Evolutionary conservation across 2,113 vertebrate species (phyloP).

Genomic region (Rhinogobius similis): DNA sequence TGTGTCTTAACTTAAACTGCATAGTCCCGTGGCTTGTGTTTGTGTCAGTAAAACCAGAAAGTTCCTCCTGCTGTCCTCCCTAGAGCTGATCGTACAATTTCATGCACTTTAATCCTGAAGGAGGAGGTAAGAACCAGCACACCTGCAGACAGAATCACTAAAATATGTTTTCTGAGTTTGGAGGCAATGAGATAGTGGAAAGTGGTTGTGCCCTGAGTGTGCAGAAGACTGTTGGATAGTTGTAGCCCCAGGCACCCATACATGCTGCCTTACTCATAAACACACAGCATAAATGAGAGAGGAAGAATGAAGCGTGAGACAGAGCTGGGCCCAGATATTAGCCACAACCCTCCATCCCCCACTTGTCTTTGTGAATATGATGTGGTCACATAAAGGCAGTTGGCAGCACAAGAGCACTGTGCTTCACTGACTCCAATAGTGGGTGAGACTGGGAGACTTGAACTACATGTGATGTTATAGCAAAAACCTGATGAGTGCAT

Average conservation of each 20-base stretch:
- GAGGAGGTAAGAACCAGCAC: constrained; percentile 39
- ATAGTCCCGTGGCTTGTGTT: constrained; percentile 2
- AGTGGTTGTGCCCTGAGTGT: constrained; percentile 45
- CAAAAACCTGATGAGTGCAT: constrained; percentile 24
- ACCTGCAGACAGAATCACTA: constrained; percentile 48
- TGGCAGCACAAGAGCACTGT: constrained; percentile 54
- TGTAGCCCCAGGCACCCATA: constrained; percentile 32
- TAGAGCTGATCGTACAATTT: constrained; percentile 45
- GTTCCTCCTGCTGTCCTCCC: constrained; percentile 20
- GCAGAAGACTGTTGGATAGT: constrained; percentile 49
- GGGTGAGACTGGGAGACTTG: constrained; percentile 19
- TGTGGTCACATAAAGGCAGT: constrained; percentile 58
- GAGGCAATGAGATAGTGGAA: constrained; percentile 38
- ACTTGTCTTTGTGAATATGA: constrained; percentile 68
- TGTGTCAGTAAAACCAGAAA: constrained; percentile 33
- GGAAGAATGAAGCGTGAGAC: constrained; percentile 55
- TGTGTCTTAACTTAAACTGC: not conserved
- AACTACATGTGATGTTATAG: constrained; percentile 37
- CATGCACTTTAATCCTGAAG: constrained; percentile 44
- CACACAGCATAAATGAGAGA: constrained; percentile 41
- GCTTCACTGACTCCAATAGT: constrained; percentile 52
- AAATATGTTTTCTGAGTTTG: constrained; percentile 55
- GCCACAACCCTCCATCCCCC: constrained; percentile 50
- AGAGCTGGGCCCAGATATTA: constrained; percentile 60
- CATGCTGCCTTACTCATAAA: constrained; percentile 21